Conservation (phyloP, 1,140 invertebrate genomes). For the Hylyphantes graminicola region DNA sequence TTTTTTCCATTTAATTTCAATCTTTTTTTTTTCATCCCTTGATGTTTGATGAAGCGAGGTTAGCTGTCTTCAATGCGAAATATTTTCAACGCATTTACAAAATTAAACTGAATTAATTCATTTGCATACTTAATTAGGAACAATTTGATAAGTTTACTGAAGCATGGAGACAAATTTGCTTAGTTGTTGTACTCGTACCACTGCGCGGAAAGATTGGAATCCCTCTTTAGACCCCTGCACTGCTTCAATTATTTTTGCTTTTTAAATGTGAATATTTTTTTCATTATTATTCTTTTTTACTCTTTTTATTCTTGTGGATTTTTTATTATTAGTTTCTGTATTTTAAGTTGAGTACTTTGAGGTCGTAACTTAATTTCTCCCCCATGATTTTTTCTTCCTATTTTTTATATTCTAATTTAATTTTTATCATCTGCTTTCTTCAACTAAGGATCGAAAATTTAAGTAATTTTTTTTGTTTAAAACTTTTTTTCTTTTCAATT, state of each 20-base stretch:
- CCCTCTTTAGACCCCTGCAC: slow-evolving; percentile 46
- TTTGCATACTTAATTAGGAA: slow-evolving; percentile 61
- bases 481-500: slow-evolving; percentile 43
- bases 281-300: slow-evolving; percentile 30
- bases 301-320: slow-evolving; percentile 47
- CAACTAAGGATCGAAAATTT: slow-evolving; percentile 47
- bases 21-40: slow-evolving; percentile 34
- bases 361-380: slow-evolving; percentile 59
- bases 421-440: slow-evolving; percentile 42
- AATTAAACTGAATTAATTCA: slow-evolving; percentile 62
- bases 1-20: slow-evolving; percentile 56
- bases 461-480: slow-evolving; percentile 48
- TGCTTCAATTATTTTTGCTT: slow-evolving; percentile 61
- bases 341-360: slow-evolving; percentile 55
- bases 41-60: slow-evolving; percentile 57
- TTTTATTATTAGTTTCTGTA: slow-evolving; percentile 47
- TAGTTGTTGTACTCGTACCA: slow-evolving; percentile 54
- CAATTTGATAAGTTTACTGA: slow-evolving; percentile 61
- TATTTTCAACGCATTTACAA: slow-evolving; percentile 61
- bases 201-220: slow-evolving; percentile 53
- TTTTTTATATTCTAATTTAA: slow-evolving; percentile 49
- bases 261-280: slow-evolving; percentile 50
- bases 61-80: slow-evolving; percentile 50
- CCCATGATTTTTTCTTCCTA: slow-evolving; percentile 2
- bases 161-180: slow-evolving; percentile 59